Percentiles rank a stretch among this genome's conserved stretches.
phyloP scores from a whole-genome alignment of 1,140 invertebrate genomes.

The Heliconius congener region DNA sequence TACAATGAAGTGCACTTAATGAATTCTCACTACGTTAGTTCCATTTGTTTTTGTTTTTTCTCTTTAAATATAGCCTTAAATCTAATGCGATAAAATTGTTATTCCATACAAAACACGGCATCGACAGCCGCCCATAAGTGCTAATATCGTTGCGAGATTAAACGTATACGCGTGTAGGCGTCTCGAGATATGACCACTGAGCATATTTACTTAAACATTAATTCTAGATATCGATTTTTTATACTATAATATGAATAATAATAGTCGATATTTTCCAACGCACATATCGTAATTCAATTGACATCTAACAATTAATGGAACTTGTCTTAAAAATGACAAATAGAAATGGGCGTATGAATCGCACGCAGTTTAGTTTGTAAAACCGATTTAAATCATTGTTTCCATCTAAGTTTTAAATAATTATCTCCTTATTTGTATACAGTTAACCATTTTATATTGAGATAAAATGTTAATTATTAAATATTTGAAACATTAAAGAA shows the following conservation, averaged over 20 bases:
- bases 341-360: not conserved
- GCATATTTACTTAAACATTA: conserved; percentile 32
- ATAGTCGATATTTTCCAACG: not conserved
- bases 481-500: not conserved
- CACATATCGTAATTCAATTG: not conserved
- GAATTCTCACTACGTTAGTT: conserved; percentile 67
- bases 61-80: conserved; percentile 42
- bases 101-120: conserved; percentile 41
- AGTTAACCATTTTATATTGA: not conserved
- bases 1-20: conserved; percentile 76
- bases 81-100: conserved; percentile 47
- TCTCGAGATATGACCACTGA: conserved; percentile 53
- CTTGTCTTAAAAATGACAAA: not conserved
- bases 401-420: not conserved
- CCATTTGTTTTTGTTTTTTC: conserved; percentile 46
- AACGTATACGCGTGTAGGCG: conserved; percentile 60
- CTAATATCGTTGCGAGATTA: conserved; percentile 33
- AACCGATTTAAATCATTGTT: not conserved
- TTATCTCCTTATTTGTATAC: not conserved
- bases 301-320: conserved; percentile 1
- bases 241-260: not conserved
- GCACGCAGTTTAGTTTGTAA: conserved; percentile 2
- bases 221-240: conserved; percentile 2
- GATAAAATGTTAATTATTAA: not conserved
- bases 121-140: conserved; percentile 29